Conservation (phyloP, 2,113 vertebrate genomes). For the Numida meleagris region DNA sequence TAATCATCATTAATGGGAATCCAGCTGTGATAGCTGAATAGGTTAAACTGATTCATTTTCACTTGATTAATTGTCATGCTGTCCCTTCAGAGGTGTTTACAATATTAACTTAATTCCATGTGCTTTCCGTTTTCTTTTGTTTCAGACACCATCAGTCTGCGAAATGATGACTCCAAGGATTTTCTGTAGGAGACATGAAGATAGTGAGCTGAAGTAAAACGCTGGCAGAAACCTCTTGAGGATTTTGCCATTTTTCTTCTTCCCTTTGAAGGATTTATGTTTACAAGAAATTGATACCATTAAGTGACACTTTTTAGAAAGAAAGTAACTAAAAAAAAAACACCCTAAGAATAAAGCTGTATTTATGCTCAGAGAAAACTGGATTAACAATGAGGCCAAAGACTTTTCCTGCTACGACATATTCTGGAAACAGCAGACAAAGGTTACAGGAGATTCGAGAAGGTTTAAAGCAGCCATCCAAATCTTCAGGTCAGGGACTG, state of each 20-base stretch:
- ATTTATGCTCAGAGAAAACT: constrained; percentile 82
- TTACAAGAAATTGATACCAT: constrained; percentile 72
- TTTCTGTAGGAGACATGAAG: constrained; percentile 62
- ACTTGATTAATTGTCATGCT: constrained; percentile 18
- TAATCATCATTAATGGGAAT: constrained; percentile 10
- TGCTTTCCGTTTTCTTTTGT: constrained; percentile 62
- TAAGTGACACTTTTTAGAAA: constrained; percentile 10
- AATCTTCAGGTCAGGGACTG: constrained; percentile 87
- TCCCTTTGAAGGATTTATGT: constrained; percentile 69
- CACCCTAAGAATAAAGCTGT: constrained; percentile 56
- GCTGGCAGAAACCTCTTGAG: constrained; percentile 41
- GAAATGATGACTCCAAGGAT: constrained; percentile 64
- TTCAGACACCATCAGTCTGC: constrained; percentile 68
- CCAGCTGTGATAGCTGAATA: constrained; percentile 23
- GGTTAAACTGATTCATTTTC: constrained; percentile 28
- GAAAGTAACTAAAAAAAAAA: constrained; percentile 3
- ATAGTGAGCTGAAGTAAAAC: constrained; percentile 66
- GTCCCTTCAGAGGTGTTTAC: constrained; percentile 35
- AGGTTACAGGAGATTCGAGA: constrained; percentile 97
- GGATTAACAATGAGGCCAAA: constrained; percentile 95
- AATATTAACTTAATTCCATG: constrained; percentile 7
- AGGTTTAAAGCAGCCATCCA: constrained; percentile 95
- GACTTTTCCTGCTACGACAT: constrained; percentile 96
- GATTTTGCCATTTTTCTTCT: constrained; percentile 23
- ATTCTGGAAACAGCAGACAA: constrained; percentile 96